These are phyloP conservation scores for Chlorodrepanis virens DNA, from an alignment of 2,113 vertebrate species.

Conservation along the genomic window DNA sequence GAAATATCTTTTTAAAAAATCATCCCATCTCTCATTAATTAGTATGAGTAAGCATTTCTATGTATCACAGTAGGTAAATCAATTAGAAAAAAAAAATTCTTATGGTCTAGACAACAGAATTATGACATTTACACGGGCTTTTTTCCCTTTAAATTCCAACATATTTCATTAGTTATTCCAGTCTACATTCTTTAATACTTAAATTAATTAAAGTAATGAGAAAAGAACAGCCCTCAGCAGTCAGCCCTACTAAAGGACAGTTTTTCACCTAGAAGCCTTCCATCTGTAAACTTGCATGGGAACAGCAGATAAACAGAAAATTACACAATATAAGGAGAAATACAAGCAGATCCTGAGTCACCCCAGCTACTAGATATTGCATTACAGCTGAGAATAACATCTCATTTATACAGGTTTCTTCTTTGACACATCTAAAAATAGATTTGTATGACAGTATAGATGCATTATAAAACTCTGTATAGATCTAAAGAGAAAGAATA, in stretches of 20 bases:
- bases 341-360: not conserved
- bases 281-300: not conserved
- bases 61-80: not conserved
- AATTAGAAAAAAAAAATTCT: not conserved
- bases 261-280: not conserved
- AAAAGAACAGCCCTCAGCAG: not conserved
- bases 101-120: not conserved
- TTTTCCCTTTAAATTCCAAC: slow-evolving; percentile 4
- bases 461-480: not conserved
- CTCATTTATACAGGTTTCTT: not conserved
- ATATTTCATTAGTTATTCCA: not conserved
- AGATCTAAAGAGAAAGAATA: not conserved
- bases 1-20: not conserved
- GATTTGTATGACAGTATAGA: not conserved
- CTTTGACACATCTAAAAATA: not conserved
- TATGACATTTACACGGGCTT: not conserved
- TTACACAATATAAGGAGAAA: not conserved
- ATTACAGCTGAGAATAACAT: not conserved
- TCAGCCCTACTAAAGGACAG: not conserved
- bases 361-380: not conserved
- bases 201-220: not conserved
- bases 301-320: slow-evolving; percentile 14
- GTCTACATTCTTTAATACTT: not conserved
- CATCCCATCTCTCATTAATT: not conserved
- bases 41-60: not conserved